phyloP scores from a whole-genome alignment of 2,888 invertebrate genomes.

The Drosophila recens region DNA sequence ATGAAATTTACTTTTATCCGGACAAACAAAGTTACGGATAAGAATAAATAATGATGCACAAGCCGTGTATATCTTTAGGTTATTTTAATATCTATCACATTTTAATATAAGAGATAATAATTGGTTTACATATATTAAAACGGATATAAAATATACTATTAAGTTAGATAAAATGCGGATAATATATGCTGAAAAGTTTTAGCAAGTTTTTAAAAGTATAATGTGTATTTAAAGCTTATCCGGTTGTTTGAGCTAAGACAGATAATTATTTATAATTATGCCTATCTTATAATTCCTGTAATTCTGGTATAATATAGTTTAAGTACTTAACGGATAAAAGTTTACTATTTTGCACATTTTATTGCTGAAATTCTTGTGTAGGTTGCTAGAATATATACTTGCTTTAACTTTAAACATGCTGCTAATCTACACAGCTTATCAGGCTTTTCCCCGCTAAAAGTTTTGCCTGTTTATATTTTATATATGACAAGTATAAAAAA shows the following conservation, averaged over 20 bases:
- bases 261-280: slow-evolving; percentile 7
- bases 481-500: slow-evolving; percentile 6
- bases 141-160: background rate
- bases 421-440: slow-evolving; percentile 12
- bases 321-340: background rate
- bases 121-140: background rate
- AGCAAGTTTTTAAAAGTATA: background rate
- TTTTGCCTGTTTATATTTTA: slow-evolving; percentile 6
- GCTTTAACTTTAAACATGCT: slow-evolving; percentile 7
- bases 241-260: background rate
- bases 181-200: background rate
- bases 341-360: background rate
- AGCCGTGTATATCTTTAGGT: background rate
- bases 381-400: background rate
- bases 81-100: background rate
- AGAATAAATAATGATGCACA: background rate
- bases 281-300: background rate
- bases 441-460: background rate
- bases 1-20: background rate
- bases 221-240: background rate
- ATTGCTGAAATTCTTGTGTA: background rate
- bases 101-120: background rate
- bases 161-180: background rate
- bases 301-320: background rate
- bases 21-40: background rate